Conservation (phyloP, 2,797 vertebrate genomes). For the Enteromius viviparus region DNA sequence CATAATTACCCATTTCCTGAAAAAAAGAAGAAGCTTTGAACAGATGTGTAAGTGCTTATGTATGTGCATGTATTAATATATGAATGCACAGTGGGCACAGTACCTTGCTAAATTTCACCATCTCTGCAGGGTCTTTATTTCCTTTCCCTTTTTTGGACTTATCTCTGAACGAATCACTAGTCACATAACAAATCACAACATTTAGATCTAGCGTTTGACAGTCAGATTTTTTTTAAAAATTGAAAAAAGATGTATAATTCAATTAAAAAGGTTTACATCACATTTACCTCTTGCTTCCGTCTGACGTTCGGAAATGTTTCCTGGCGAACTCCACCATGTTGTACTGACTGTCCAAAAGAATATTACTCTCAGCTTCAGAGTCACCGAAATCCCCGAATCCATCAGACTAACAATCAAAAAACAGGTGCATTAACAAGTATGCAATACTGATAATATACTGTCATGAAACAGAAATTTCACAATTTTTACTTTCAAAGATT, state of each 20-base stretch:
- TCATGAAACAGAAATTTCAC: not conserved
- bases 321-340: constrained; percentile 91
- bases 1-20: not conserved
- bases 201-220: constrained; percentile 54
- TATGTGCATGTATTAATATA: not conserved
- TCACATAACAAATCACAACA: not conserved
- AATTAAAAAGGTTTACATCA: not conserved
- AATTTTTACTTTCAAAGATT: not conserved
- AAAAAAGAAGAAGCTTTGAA: not conserved
- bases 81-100: not conserved
- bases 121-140: constrained; percentile 68
- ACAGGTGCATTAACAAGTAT: not conserved
- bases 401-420: constrained; percentile 65
- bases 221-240: constrained; percentile 12
- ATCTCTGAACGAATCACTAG: constrained; percentile 74
- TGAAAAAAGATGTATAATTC: not conserved
- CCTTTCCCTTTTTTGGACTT: constrained; percentile 72
- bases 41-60: not conserved
- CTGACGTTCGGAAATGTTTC: constrained; percentile 86
- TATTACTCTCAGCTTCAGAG: constrained; percentile 64
- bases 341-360: constrained; percentile 72
- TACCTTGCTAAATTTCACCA: constrained; percentile 84
- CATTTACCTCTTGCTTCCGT: constrained; percentile 62
- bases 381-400: constrained; percentile 55
- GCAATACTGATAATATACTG: not conserved